Base-by-base conservation (phyloP, 2,888 invertebrate species). In the Hirtodrosophila duncani region DNA sequence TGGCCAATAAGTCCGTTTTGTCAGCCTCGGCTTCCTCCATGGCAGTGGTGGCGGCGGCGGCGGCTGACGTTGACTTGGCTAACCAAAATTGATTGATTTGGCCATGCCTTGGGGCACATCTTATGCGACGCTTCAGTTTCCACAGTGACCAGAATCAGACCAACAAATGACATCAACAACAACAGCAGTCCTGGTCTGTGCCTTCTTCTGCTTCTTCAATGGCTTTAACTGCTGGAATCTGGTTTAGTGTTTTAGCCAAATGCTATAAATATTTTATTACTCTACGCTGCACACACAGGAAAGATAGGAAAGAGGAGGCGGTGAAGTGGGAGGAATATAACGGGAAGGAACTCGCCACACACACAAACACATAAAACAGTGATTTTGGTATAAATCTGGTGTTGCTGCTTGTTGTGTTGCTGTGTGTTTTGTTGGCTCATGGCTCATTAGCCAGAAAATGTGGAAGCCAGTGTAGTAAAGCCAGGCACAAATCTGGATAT, bases 401-500 rank as follows among this genome's bases (percentile, higher is more conserved):
- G 34, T 13, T 16, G 34, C 7, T 23, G 14, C 8, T 16, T 10
- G 10, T 24, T 14, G 36, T 11, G 8, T n/a, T 16, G 10, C 23
- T 46, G 24, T 45, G 29, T 24, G 36, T 41, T 53, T 36, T 43
- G 48, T 56, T 66, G 51, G 48, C 50, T 56, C 56, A 68, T 52
- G 71, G 49, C 60, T 67, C 71, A 68, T 68, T 68, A 71, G 55
- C 38, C 55, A 50, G 33, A 23, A n/a, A n/a, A n/a, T n/a, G n/a
- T n/a, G 14, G 13, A 23, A 36, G 11, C 24, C 30, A 46, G 49
- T n/a, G 11, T 18, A 36, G 27, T 36, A 24, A 41, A 48, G 48
- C 37, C 31, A 20, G 26, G 21, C 10, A 10, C n/a, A 9, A 18
- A 5, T n/a, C n/a, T n/a, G n/a, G n/a, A n/a, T n/a, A n/a, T n/a